Base-by-base conservation (phyloP, 1,140 invertebrate species). In the Heliconius melpomene region DNA sequence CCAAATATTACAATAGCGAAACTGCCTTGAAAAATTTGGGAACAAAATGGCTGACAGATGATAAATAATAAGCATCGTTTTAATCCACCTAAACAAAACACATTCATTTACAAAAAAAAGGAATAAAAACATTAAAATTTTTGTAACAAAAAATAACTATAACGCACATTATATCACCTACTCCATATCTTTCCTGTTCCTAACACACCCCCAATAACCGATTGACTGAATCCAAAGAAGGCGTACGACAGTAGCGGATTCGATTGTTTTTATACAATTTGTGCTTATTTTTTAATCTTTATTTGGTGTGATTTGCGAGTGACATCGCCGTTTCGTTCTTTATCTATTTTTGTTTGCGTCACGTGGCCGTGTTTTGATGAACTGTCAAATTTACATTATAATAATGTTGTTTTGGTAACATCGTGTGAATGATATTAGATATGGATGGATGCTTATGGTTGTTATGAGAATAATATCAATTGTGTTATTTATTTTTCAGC, bases 221-320 rank as follows among this genome's bases (percentile, higher is more conserved):
- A 66, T 29, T 66, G 60, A 66, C 60, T 66, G 60, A 66, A 16
- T 66, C 60, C 60, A 66, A 26, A 66, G 23, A 93, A 90, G 90
- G 87, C 88, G 88, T 91, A 91, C 91, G 93, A 92, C 90, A 92
- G 84, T 88, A 82, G 84, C 85, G 81, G 81, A 81, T 82, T 82
- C 88, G 86, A 90, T 92, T 94, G 92, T 94, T 94, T 94, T 94
- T 92, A 92, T 92, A 94, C 91, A 92, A 94, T 94, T 92, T 90
- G 86, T 88, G 85, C 82, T 86, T 87, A 84, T 85, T 86, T 83
- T 80, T 84, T 79, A 79, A 83, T 84, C 89, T 89, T 89, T 91
- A 89, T 91, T 91, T 86, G 82, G 86, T 91, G 90, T 92, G 90
- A 93, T 92, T 90, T 90, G 89, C 86, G 86, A 90, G 79, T 93